Conservation (phyloP, 1,140 invertebrate species). For the Amphibalanus amphitrite region DNA sequence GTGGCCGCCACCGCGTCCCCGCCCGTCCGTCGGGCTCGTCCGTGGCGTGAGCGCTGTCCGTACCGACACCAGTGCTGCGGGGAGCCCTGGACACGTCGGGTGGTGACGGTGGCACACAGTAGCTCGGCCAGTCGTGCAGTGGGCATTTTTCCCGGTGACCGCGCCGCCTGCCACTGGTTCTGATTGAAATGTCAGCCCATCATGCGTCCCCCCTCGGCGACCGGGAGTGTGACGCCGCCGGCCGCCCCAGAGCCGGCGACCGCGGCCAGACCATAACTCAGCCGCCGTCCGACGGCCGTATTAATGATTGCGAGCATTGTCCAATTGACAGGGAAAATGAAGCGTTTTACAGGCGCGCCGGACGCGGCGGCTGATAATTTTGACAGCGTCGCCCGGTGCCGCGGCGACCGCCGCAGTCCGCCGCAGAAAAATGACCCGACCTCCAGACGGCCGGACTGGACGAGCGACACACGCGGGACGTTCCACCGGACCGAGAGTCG, state of each 20-base stretch:
- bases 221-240: too few species aligned
- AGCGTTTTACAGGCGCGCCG: not conserved
- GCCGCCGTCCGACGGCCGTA: not conserved
- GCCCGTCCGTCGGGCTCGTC: too few species aligned
- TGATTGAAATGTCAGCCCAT: not conserved
- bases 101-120: not conserved
- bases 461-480: too few species aligned
- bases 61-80: too few species aligned
- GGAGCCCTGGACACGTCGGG: not conserved
- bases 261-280: not conserved
- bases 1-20: too few species aligned
- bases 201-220: not conserved
- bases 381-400: not conserved
- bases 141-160: not conserved
- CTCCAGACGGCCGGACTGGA: too few species aligned
- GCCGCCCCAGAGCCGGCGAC: too few species aligned
- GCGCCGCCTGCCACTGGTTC: not conserved
- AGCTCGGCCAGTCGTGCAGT: not conserved
- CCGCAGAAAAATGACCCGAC: too few species aligned
- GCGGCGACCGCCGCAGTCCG: too few species aligned
- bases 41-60: too few species aligned
- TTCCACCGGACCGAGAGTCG: too few species aligned
- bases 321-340: not conserved
- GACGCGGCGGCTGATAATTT: not conserved
- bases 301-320: not conserved